A percentile compares a stretch with the other conserved stretches of the same genome.
Conservation (phyloP, 2,888 invertebrate genomes). For the Coronaproctus castanopsis region DNA sequence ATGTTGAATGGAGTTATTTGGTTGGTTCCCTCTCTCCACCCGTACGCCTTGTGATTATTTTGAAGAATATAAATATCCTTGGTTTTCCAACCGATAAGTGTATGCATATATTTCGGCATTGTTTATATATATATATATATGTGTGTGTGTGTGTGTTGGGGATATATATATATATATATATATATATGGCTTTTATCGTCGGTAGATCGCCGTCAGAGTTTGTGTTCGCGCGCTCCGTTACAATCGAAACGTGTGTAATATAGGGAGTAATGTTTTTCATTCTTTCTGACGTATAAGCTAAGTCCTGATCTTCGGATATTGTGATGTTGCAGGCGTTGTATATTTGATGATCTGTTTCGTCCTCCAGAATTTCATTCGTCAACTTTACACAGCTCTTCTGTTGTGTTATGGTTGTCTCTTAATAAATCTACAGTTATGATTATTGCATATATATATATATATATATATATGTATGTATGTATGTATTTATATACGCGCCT, state of each 20-base stretch:
- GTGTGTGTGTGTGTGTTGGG: slow-evolving; percentile 5
- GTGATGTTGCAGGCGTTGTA: no score
- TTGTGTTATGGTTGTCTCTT: not conserved
- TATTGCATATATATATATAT: not conserved
- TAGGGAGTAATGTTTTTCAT: no score
- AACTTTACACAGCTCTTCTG: not conserved
- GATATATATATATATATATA: no score
- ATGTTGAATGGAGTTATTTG: not conserved
- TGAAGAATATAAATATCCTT: no score
- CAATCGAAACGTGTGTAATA: no score
- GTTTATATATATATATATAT: not conserved
- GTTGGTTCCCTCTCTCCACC: not conserved
- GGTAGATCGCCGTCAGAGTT: no score
- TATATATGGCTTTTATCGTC: no score
- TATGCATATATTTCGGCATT: no score
- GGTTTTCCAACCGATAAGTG: no score
- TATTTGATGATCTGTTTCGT: not conserved
- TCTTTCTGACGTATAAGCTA: no score
- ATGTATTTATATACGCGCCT: not conserved
- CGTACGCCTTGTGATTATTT: not conserved
- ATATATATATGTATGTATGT: not conserved
- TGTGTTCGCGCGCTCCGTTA: no score
- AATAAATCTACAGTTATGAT: not conserved
- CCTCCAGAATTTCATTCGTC: not conserved
- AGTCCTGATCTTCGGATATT: no score